Conservation (phyloP, 2,113 vertebrate genomes). For the Trematocara zebra region DNA sequence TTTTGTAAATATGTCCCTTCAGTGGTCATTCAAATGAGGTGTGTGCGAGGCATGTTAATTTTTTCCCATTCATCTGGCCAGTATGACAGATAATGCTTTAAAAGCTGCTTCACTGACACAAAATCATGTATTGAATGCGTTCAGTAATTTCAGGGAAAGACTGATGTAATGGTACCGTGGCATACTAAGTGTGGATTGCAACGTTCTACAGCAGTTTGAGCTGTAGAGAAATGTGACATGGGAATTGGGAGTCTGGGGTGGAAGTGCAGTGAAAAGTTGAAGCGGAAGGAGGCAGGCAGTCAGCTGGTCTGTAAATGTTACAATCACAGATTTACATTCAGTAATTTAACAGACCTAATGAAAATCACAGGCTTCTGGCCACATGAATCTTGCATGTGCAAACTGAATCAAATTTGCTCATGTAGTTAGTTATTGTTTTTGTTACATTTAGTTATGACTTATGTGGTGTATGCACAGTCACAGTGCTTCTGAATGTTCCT, state of each 20-base stretch:
- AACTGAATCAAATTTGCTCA: not conserved
- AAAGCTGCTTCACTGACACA: conserved; percentile 1
- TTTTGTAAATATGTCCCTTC: conserved; percentile 47
- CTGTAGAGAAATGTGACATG: not conserved
- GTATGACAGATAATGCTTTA: conserved; percentile 5
- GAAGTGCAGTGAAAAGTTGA: not conserved
- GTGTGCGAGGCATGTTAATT: conserved; percentile 20
- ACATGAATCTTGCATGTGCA: not conserved
- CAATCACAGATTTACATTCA: not conserved
- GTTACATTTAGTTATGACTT: not conserved
- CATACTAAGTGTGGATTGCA: not conserved
- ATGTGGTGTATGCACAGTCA: not conserved
- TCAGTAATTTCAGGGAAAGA: not conserved
- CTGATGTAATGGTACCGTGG: not conserved
- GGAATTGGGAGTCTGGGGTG: not conserved
- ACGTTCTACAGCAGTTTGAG: not conserved
- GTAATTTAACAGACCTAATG: not conserved
- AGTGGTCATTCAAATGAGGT: conserved; percentile 28
- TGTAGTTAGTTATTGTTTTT: not conserved
- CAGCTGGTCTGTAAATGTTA: not conserved
- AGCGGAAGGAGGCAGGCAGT: not conserved
- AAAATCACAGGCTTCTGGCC: not conserved
- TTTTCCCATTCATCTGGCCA: conserved; percentile 4
- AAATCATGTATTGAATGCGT: not conserved
- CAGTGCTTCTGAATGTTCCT: not conserved